A percentile compares a stretch with the other conserved stretches of the same genome.
These are phyloP conservation scores for Parazoanthus swiftii DNA, from an alignment of 92 coral and sea anemone genomes.

Conservation along the genomic window DNA sequence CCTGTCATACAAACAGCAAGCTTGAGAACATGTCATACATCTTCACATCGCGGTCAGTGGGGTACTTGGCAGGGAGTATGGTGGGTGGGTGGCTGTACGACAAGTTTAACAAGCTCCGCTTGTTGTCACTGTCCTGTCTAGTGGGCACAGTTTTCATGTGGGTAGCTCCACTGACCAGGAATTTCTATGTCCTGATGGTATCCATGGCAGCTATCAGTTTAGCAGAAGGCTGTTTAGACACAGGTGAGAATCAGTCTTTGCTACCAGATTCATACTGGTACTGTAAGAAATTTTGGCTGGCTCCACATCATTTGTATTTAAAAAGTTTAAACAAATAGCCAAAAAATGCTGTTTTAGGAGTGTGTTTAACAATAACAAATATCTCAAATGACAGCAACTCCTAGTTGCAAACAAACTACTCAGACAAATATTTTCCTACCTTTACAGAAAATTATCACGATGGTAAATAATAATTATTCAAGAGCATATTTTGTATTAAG, in stretches of 20 bases:
- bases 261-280: no score
- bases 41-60: conserved; percentile 86
- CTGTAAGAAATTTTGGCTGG: no score
- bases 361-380: no score
- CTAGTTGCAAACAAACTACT: no score
- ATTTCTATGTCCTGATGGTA: conserved; percentile 63
- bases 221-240: conserved; percentile 80
- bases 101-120: conserved; percentile 72
- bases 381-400: no score
- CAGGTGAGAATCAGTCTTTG: conserved; percentile 58
- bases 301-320: no score
- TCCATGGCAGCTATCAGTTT: conserved; percentile 55
- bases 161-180: conserved; percentile 64
- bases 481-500: no score
- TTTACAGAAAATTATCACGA: no score
- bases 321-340: no score
- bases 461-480: no score
- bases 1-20: conserved; percentile 56
- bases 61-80: conserved; percentile 85
- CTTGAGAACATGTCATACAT: conserved; percentile 76
- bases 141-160: conserved; percentile 65
- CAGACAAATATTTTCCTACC: no score
- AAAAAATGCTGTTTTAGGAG: no score
- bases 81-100: conserved; percentile 94
- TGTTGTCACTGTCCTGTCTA: conserved; percentile 72